Percentiles rank a stretch among this genome's conserved stretches.
Evolutionary conservation across 2,113 vertebrate genomes (phyloP).

Genomic region (Eulemur macaco): DNA sequence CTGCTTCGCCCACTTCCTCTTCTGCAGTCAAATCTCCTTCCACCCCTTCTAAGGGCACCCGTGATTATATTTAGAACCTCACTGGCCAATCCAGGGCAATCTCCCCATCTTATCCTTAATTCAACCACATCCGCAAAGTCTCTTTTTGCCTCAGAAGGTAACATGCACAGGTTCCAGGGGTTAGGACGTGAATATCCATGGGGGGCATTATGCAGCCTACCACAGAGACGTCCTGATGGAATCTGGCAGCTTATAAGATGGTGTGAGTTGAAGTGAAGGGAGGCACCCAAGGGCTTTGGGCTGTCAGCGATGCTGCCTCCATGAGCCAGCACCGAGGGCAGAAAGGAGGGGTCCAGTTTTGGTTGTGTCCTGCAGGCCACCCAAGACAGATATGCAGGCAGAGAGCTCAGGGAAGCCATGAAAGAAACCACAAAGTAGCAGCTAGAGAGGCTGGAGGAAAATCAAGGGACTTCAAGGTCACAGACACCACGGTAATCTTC

Average conservation of each 20-base stretch:
- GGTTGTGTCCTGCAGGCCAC: background rate
- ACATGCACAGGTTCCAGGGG: background rate
- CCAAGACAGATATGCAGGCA: background rate
- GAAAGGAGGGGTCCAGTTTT: background rate
- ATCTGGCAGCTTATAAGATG: background rate
- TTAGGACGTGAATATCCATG: background rate
- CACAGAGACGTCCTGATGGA: background rate
- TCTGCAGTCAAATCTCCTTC: background rate
- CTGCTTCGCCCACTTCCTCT: background rate
- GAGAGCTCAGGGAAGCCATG: background rate
- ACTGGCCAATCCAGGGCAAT: background rate
- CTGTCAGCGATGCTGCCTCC: background rate
- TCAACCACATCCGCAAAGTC: background rate
- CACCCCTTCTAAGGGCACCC: background rate
- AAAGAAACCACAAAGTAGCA: background rate
- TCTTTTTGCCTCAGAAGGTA: background rate
- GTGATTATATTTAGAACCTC: background rate
- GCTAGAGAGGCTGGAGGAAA: background rate
- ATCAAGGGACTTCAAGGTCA: background rate
- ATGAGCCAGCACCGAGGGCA: background rate
- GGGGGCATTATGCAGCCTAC: too few species aligned
- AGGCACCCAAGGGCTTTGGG: too few species aligned
- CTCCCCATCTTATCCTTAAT: background rate
- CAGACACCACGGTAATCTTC: accelerated
- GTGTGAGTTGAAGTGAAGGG: background rate